Evolutionary conservation across 2,113 vertebrate genomes (phyloP), one percentile per base, ranked within the genome.

Genomic region (Ia io): DNA sequence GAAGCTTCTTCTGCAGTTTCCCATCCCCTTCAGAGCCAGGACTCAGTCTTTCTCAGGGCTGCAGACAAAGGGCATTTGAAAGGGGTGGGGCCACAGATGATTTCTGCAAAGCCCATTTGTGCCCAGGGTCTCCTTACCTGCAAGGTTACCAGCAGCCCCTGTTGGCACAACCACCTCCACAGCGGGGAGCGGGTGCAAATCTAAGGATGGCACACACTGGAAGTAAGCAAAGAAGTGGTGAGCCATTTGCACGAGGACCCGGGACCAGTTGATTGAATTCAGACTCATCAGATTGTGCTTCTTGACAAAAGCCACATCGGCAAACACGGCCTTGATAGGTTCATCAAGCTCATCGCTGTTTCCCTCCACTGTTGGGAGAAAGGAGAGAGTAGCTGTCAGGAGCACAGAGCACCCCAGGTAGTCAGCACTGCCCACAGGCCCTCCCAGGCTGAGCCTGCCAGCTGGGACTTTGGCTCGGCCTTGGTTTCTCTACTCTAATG

Each of bases 161-260:
- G 99, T 99, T 11, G 99, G 99, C 96, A 99, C 99, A 90, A 99
- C 98, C 88, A 99, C 98, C 96, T 99, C 99, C 96, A 99, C 98
- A 12, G 80, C 2, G 0, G 99, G 98, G 40, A 99, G 90, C 0
- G 94, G 95, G 1, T 14, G 5, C 0, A 0, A 12, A 47, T 98
- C 97, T 90, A 98, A 49, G 42, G 97, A 95, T 0, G 98, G 84
- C 0, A n/a, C 1, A 0, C 98, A 99, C 53, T 92, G 98, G 92
- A 99, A 99, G 97, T 99, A 99, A 6, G 99, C 99, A 0, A 98
- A 99, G 97, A 99, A 98, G 97, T 98, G 98, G 97, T 99, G 99
- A 30, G 98, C 98, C 0, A 99, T 98, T 98, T 99, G 99, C 94
- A 99, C 97, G 95, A 99, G 98, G 96, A 99, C 96, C 84, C 99